Base-by-base conservation (phyloP, 2,113 vertebrate species). In the Chamaetylas fuelleborni region DNA sequence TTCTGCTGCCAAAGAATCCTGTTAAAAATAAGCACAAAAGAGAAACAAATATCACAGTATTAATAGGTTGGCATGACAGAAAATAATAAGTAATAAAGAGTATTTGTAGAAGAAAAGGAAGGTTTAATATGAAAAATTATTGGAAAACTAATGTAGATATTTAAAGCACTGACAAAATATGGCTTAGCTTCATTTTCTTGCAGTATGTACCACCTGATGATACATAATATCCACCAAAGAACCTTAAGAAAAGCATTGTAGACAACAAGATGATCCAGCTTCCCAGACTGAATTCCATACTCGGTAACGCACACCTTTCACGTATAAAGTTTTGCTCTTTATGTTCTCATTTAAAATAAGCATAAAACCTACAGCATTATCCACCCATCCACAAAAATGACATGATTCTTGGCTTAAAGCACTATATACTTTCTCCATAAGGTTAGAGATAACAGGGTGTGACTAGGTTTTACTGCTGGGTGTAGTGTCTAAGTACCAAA, bases 1-100 rank as follows among this genome's bases (percentile, higher is more conserved):
- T 96, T 99, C 99, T 16, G 99, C 99, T 38, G 99, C 99, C 97
- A 99, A 93, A 45, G 99, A 99, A 96, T 99, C 99, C 99, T 99
- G 96, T 82, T 78, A 88, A 95, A 97, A 84, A 94, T 9, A 96
- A 83, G 56, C 69, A 97, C 45, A 94, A 60, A 84, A 88, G 42
- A 93, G 53, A 58, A 76, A 53, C 40, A 88, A 50, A 13, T 23
- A 87, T 6, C 9, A 25, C 4, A 34, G 19, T 42, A 51, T 83
- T 76, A 83, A 61, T 14, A 88, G 6, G 14, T 14, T 88, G 22
- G 3, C 4, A 66, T 26, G 20, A 29, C 28, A 90, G 23, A 82
- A 66, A 92, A 60, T 22, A 69, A 6, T 26, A 72, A 67, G 5
- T 33, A 74, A 61, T 25, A 48, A 48, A 14, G 24, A 56, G 23